phyloP scores from a whole-genome alignment of 2,888 invertebrate genomes.

The Sialis fuliginosa region DNA sequence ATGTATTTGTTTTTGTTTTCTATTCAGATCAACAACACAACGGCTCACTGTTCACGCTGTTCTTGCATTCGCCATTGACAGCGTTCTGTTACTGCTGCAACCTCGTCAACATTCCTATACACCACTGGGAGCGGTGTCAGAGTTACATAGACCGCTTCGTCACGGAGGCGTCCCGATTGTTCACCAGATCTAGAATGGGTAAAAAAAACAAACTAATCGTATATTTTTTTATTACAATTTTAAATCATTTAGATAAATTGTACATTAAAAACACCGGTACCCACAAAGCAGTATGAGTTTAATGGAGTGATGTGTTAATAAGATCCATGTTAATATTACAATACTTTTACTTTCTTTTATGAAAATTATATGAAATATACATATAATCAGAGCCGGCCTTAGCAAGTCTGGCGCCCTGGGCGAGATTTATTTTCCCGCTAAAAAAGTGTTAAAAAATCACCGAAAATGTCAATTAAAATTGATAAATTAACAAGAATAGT shows the following conservation, averaged over 20 bases:
- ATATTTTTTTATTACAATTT: too few relatives aligned
- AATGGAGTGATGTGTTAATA: too few relatives aligned
- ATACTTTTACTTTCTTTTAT: too few relatives aligned
- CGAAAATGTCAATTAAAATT: too few relatives aligned
- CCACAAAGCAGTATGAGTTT: not conserved
- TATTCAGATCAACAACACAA: constrained; percentile 60
- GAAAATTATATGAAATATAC: too few relatives aligned
- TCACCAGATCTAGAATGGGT: constrained; percentile 70
- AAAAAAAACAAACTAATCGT: constrained; percentile 19
- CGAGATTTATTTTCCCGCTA: too few relatives aligned
- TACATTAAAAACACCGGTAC: not conserved
- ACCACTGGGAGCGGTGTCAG: constrained; percentile 83
- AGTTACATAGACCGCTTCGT: constrained; percentile 77
- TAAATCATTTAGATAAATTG: too few relatives aligned
- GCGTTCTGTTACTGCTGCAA: constrained; percentile 86
- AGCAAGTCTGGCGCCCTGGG: too few relatives aligned
- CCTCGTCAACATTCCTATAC: constrained; percentile 65
- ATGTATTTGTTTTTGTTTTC: constrained; percentile 6
- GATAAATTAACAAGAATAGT: too few relatives aligned
- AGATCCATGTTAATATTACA: too few relatives aligned
- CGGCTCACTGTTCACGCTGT: constrained; percentile 86
- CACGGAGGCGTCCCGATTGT: constrained; percentile 68
- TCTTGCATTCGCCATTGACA: constrained; percentile 85
- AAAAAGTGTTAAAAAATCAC: too few relatives aligned
- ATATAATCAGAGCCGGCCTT: too few relatives aligned